phyloP scores from a whole-genome alignment of 2,113 vertebrate genomes.

The Aix galericulata region DNA sequence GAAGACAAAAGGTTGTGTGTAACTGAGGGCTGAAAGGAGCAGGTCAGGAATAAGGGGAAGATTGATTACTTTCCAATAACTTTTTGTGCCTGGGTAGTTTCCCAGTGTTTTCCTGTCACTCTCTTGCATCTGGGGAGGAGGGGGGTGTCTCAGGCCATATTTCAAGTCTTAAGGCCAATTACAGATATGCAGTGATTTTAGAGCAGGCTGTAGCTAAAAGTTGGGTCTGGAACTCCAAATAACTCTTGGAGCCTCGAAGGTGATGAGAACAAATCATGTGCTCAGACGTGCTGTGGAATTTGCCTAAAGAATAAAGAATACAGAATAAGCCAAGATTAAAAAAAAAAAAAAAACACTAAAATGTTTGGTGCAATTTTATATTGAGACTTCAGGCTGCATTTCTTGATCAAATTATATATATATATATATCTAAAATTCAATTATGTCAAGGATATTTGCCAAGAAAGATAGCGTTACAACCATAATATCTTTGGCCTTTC shows the following conservation, averaged over 20 bases:
- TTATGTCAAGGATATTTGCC: not conserved
- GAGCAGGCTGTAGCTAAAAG: not conserved
- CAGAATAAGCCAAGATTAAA: not conserved
- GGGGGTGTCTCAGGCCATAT: not conserved
- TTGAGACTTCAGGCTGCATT: not conserved
- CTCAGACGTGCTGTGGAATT: not conserved
- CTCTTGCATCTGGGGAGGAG: not conserved
- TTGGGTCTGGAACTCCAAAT: not conserved
- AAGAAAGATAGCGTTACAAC: not conserved
- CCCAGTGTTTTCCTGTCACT: not conserved
- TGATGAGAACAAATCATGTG: not conserved
- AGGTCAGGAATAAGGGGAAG: constrained; percentile 1
- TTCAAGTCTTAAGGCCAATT: not conserved
- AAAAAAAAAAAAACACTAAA: not conserved
- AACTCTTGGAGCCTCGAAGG: not conserved
- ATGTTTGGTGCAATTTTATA: not conserved
- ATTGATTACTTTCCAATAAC: constrained; percentile 34
- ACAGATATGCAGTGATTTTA: not conserved
- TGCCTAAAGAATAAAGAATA: not conserved
- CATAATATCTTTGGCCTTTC: not conserved
- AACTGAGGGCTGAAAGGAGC: not conserved
- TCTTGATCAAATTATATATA: not conserved
- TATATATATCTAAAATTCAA: not conserved
- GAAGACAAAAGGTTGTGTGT: constrained; percentile 52
- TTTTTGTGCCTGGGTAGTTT: not conserved